phyloP scores from a whole-genome alignment of 2,888 invertebrate genomes.

The Ectemnius continuus region DNA sequence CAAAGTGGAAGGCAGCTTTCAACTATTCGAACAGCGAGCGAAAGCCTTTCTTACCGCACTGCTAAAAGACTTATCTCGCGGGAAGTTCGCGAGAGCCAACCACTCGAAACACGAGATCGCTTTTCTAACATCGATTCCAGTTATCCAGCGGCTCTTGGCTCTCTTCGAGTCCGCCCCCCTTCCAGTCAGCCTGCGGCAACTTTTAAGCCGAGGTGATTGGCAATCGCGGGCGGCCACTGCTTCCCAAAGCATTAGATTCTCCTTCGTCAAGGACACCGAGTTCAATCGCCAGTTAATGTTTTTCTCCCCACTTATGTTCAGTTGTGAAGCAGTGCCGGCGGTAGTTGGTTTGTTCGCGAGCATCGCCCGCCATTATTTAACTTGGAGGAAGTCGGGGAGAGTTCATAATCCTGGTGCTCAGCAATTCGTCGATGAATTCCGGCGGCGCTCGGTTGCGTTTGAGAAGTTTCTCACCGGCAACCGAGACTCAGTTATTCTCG shows the following conservation, averaged over 20 bases:
- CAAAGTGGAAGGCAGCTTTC: no score
- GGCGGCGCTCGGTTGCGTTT: constrained; percentile 4
- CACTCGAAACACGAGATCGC: constrained; percentile 17
- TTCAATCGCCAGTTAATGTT: background rate
- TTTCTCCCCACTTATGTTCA: background rate
- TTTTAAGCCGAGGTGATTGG: background rate
- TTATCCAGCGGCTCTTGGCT: background rate
- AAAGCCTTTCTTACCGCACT: background rate
- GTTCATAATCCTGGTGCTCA: constrained; percentile 40
- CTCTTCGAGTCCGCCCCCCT: no score
- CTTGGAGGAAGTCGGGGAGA: constrained; percentile 48
- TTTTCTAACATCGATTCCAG: constrained; percentile 5
- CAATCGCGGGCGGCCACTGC: background rate
- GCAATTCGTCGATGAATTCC: constrained; percentile 42
- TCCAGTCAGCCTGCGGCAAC: background rate
- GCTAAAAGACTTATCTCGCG: constrained; percentile 20
- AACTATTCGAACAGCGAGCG: no score
- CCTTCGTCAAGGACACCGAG: no score
- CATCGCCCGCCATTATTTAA: constrained; percentile 39
- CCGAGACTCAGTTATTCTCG: constrained; percentile 4
- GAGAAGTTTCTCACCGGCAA: constrained; percentile 29
- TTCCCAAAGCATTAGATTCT: background rate
- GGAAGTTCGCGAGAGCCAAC: constrained; percentile 18
- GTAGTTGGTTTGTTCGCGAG: no score
- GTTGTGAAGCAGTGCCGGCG: no score